phyloP scores from a whole-genome alignment of 2,888 invertebrate genomes.

The Schrankia costaestrigalis region DNA sequence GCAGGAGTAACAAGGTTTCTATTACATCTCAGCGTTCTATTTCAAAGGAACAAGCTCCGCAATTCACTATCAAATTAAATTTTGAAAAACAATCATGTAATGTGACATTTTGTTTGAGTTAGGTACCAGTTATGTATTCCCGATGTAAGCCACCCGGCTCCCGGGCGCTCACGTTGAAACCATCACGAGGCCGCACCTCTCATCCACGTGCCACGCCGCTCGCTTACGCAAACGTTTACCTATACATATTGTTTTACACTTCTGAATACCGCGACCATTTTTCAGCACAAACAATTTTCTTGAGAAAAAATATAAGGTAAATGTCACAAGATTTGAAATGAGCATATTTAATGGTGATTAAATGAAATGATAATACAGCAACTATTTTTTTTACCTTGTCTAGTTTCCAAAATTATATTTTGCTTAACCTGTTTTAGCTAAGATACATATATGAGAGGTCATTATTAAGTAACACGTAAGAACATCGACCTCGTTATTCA shows the following conservation, averaged over 20 bases:
- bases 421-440: too few species aligned
- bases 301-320: too few species aligned
- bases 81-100: constrained; percentile 13
- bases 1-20: too few species aligned
- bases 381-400: too few species aligned
- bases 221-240: constrained; percentile 47
- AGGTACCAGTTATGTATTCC: constrained; percentile 25
- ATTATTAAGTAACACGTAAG: constrained; percentile 13
- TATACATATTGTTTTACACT: constrained; percentile 44
- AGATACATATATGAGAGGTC: constrained; percentile 4
- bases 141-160: constrained; percentile 8
- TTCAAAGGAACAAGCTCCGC: constrained; percentile 2
- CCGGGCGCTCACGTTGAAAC: constrained; percentile 50
- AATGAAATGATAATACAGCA: too few species aligned
- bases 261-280: constrained; percentile 24
- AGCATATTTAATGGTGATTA: too few species aligned
- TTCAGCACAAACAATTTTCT: constrained; percentile 21
- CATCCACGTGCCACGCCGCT: constrained; percentile 39
- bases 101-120: constrained; percentile 19
- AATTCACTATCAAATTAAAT: constrained; percentile 8
- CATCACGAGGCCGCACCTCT: constrained; percentile 47
- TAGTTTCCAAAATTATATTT: too few species aligned
- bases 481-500: constrained; percentile 8
- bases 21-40: too few species aligned
- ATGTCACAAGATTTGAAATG: too few species aligned